A percentile compares a stretch with the other conserved stretches of the same genome.
phyloP scores from a whole-genome alignment of 2,888 invertebrate genomes.

The Coelopa pilipes region DNA sequence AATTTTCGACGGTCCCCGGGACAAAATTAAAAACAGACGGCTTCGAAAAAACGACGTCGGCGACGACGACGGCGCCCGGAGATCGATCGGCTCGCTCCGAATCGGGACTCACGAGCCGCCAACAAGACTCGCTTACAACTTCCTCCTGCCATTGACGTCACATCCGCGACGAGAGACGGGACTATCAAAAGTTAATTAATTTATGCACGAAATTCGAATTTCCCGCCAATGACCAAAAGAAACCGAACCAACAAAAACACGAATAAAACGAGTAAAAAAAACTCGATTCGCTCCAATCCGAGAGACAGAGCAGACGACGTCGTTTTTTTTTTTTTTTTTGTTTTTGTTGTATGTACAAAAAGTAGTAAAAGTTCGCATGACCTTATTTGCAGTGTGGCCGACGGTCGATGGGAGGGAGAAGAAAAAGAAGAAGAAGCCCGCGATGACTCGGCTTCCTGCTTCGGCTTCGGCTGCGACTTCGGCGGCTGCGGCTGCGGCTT shows the following conservation, averaged over 20 bases:
- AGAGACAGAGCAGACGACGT: too few species aligned
- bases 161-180: too few species aligned
- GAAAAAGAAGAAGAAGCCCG: background rate
- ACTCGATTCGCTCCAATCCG: background rate
- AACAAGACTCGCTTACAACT: too few species aligned
- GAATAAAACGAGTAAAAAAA: background rate
- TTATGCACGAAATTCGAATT: conserved; percentile 2
- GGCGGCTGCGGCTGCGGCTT: conserved; percentile 10
- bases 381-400: conserved; percentile 20
- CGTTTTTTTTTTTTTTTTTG: too few species aligned
- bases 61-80: too few species aligned
- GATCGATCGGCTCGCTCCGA: too few species aligned
- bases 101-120: too few species aligned
- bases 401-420: background rate
- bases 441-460: background rate
- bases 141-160: too few species aligned
- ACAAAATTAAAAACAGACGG: too few species aligned
- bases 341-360: conserved; percentile 5
- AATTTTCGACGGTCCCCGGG: too few species aligned
- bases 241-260: background rate
- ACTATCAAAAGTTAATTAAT: too few species aligned
- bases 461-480: background rate
- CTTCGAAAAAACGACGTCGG: too few species aligned
- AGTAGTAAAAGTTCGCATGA: conserved; percentile 25
- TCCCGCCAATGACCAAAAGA: background rate